Percentiles rank a stretch among this genome's conserved stretches.
These are phyloP conservation scores for Teleogryllus occipitalis DNA, from an alignment of 1,140 invertebrate species.

Conservation along the genomic window DNA sequence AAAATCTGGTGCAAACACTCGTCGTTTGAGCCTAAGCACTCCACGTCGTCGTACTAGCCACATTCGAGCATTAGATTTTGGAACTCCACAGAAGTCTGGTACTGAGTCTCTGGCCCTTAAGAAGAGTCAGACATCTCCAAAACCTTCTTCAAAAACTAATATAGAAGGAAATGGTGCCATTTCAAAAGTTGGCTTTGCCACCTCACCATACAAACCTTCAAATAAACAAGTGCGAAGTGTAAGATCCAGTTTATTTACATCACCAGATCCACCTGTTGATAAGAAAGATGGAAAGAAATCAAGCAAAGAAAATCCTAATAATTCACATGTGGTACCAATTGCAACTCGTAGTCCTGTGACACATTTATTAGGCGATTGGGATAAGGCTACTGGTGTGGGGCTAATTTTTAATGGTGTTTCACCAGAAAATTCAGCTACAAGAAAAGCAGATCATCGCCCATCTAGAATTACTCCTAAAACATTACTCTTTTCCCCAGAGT, in stretches of 20 bases:
- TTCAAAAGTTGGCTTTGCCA: not conserved
- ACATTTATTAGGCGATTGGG: conserved; percentile 36
- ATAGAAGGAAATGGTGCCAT: not conserved
- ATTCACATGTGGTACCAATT: conserved; percentile 28
- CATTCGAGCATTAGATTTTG: conserved; percentile 37
- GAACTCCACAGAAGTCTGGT: conserved; percentile 33
- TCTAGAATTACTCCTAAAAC: not conserved
- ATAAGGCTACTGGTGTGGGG: conserved; percentile 36
- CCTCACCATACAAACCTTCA: not conserved
- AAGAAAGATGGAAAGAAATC: not conserved
- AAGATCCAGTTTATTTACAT: conserved; percentile 16
- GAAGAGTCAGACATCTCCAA: conserved; percentile 9
- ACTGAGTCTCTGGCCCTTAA: conserved; percentile 24
- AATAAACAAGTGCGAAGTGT: not conserved
- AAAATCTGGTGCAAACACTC: not conserved
- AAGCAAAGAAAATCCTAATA: not conserved
- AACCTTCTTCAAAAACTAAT: conserved; percentile 9
- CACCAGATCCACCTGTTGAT: not conserved
- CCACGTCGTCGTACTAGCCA: conserved; percentile 36
- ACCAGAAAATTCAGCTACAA: conserved; percentile 16
- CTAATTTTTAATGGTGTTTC: conserved; percentile 32
- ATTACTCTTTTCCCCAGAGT: not conserved
- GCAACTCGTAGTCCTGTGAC: conserved; percentile 35
- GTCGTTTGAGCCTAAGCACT: conserved; percentile 38
- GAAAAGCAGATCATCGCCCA: not conserved